Base-by-base conservation (phyloP, 2,113 vertebrate species). In the Tor tambroides region DNA sequence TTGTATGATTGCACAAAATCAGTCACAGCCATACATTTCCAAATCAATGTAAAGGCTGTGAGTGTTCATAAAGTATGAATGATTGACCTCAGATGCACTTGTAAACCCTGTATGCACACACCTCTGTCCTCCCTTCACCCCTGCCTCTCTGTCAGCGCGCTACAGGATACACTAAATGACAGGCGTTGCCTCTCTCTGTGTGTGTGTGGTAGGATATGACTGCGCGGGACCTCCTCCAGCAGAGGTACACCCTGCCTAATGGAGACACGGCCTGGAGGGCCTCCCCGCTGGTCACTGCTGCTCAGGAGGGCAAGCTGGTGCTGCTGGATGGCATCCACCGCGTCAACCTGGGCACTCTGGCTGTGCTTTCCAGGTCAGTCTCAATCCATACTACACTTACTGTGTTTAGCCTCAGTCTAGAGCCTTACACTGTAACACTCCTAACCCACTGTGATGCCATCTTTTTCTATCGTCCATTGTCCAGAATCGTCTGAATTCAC, bases 241-340 rank as follows among this genome's bases (percentile, higher is more conserved):
- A 99, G 90, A 95, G 98, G 35, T 99, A 96, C 90, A 99, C 98
- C 0, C 96, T 99, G 78, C 95, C 97, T 0, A 98, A 96, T 26
- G 98, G 98, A 81, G 98, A 99, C 94, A 99, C 98, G 2, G 97
- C 97, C 14, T 99, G 98, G 98, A 95, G 97, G 85, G 94, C 96
- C 0, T 98, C 98, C 0, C 97, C 98, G 0, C 95, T 99, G 15
- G 96, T 99, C 85, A 97, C 90, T 1, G 98, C 98, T 23, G 98
- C 98, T 61, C 92, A 95, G 46, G 96, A 98, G 88, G 98, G 98
- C 76, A 98, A 96, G 85, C 95, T 99, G 77, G 96, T 97, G 59
- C 86, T 99, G 61, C 93, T 99, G 78, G 98, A 99, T 0, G 98
- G 98, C 17, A 96, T 99, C 80, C 98, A 99, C 91, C 93, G 97